Conservation (phyloP, 2,888 invertebrate species). For the Athalia circularis region DNA sequence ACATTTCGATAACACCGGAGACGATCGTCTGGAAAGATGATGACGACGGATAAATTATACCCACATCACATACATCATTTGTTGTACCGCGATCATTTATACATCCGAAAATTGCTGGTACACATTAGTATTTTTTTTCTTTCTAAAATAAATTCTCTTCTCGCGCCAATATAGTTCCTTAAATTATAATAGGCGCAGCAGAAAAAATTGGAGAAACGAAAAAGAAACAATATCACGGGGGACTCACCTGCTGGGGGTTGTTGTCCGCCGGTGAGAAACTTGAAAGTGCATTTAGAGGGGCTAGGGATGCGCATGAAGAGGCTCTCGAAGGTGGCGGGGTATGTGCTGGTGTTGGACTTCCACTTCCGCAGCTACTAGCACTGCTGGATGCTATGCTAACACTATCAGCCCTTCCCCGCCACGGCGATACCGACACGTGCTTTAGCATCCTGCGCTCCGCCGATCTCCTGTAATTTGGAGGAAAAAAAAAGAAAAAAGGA, state of each 20-base stretch:
- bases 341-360: conserved; percentile 84
- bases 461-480: conserved; percentile 30
- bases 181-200: too few relatives aligned
- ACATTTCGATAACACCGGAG: too few relatives aligned
- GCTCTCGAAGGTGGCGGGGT: conserved; percentile 74
- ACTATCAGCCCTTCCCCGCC: conserved; percentile 89
- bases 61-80: too few relatives aligned
- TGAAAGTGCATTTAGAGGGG: conserved; percentile 69
- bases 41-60: too few relatives aligned
- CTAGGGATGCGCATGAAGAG: conserved; percentile 71
- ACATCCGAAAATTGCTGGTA: too few relatives aligned
- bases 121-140: too few relatives aligned
- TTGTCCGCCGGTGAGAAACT: conserved; percentile 70
- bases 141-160: too few relatives aligned
- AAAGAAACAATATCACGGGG: not conserved
- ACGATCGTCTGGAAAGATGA: too few relatives aligned
- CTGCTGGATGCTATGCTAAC: conserved; percentile 85
- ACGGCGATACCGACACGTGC: conserved; percentile 93
- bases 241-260: conserved; percentile 69
- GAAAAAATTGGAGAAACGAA: not conserved
- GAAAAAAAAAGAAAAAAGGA: too few relatives aligned
- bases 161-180: too few relatives aligned
- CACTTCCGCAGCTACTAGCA: conserved; percentile 80
- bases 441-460: conserved; percentile 82
- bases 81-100: too few relatives aligned